Base-by-base conservation (phyloP, 2,113 vertebrate genomes). In the Platichthys stellatus region DNA sequence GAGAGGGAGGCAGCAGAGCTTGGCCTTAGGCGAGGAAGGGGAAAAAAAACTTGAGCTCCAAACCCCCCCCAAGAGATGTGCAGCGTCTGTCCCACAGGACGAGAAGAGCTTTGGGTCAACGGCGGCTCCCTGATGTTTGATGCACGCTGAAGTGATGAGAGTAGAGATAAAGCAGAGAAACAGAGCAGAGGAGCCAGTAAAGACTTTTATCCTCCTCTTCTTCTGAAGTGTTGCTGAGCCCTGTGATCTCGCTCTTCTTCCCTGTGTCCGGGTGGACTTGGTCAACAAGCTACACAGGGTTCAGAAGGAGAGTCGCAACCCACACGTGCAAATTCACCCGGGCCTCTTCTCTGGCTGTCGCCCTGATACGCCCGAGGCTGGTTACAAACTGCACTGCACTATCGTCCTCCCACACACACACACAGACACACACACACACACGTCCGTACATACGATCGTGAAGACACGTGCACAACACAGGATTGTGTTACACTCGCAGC, bases 121-220 rank as follows among this genome's bases (percentile, higher is more conserved):
- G 59, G 56, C 49, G 80, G 73, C 82, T 72, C 31, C 43, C 2
- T 78, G 35, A 82, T 82, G 82, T 81, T 67, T 84, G 83, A 88
- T 74, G 81, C 62, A 69, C 24, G 13, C 21, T 61, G 74, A 86
- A 76, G 73, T 77, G 74, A 85, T 77, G 65, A 63, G 58, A 80
- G 73, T 72, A 2, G n/a, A 49, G 63, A 56, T 71, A 66, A 80
- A 82, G 74, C 65, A 49, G 54, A 45, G 86, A 88, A 88, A 84
- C 59, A 71, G 43, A 80, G 63, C 21, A 67, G 74, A 56, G 65
- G 63, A 77, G 49, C 28, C 62, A 59, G 73, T 56, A 71, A 84
- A 84, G 68, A 65, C 90, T 91, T 94, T 93, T 82, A 92, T 91
- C 86, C 80, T 60, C 56, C 26, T 49, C 58, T 10, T 69, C 40